Evolutionary conservation across 2,888 invertebrate species (phyloP).

Genomic region (Villa cingulata): DNA sequence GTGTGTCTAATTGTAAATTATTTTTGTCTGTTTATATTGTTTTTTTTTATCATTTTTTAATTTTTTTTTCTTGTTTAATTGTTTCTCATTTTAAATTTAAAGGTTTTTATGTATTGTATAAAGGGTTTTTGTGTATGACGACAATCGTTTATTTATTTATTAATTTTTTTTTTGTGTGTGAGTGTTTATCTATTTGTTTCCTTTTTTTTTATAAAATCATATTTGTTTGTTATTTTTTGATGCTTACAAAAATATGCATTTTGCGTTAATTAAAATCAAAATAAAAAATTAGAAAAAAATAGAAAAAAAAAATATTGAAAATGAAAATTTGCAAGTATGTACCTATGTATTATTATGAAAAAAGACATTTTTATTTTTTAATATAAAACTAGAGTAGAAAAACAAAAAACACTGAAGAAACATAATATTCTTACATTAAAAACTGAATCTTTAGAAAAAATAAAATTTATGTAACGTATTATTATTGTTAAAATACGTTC

Average conservation of each 20-base stretch:
- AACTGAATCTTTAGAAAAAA: too few species aligned
- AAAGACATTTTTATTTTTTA: not conserved
- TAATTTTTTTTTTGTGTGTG: not conserved
- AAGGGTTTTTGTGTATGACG: slow-evolving; percentile 11
- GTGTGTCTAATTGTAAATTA: not conserved
- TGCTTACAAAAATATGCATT: too few species aligned
- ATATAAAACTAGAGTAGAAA: not conserved
- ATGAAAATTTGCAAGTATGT: not conserved
- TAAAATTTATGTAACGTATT: too few species aligned
- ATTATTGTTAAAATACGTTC: too few species aligned
- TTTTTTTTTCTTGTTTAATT: not conserved
- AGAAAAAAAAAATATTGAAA: not conserved
- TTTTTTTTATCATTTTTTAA: not conserved
- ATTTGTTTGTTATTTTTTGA: too few species aligned
- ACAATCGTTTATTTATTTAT: slow-evolving; percentile 5
- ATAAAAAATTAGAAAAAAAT: too few species aligned
- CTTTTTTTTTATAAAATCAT: not conserved
- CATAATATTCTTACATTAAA: too few species aligned
- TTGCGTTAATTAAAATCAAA: too few species aligned
- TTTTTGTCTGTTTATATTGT: not conserved
- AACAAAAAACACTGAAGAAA: not conserved
- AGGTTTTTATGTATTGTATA: not conserved
- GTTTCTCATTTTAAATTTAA: not conserved
- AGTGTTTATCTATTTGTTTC: too few species aligned
- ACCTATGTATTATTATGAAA: too few species aligned